phyloP scores from a whole-genome alignment of 1,140 invertebrate species.

The Aphaenogaster floridana region DNA sequence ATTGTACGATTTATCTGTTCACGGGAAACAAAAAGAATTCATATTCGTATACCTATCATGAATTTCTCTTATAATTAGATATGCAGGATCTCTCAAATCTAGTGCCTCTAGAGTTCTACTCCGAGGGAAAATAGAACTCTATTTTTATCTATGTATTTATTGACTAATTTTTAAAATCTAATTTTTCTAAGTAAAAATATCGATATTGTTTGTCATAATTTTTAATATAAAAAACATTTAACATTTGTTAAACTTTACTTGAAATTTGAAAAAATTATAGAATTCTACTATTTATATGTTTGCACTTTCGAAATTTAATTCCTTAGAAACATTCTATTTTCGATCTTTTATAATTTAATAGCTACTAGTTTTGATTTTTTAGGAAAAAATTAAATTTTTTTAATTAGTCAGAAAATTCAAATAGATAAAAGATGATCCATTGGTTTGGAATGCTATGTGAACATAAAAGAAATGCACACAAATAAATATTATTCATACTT shows the following conservation, averaged over 20 bases:
- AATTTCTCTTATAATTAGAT: too few species aligned
- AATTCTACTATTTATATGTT: background rate
- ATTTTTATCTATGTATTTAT: too few species aligned
- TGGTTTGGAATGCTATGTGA: background rate
- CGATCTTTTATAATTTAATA: background rate
- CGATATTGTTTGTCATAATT: too few species aligned
- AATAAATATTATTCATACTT: slow-evolving; percentile 86
- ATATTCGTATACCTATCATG: too few species aligned
- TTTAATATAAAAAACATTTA: too few species aligned
- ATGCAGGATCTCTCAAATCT: too few species aligned
- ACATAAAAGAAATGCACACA: background rate
- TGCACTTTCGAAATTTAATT: background rate
- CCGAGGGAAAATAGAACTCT: too few species aligned
- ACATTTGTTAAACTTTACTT: background rate
- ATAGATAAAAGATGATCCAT: background rate
- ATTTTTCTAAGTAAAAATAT: too few species aligned
- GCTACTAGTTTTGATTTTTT: background rate
- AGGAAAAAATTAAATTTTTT: background rate
- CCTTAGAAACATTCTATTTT: background rate
- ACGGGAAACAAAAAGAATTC: too few species aligned
- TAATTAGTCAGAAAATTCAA: background rate
- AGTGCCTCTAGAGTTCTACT: too few species aligned
- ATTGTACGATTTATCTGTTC: too few species aligned
- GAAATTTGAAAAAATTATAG: background rate
- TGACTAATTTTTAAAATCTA: too few species aligned